These are phyloP conservation scores for Bubo bubo DNA, from an alignment of 2,113 vertebrate genomes.

Conservation along the genomic window DNA sequence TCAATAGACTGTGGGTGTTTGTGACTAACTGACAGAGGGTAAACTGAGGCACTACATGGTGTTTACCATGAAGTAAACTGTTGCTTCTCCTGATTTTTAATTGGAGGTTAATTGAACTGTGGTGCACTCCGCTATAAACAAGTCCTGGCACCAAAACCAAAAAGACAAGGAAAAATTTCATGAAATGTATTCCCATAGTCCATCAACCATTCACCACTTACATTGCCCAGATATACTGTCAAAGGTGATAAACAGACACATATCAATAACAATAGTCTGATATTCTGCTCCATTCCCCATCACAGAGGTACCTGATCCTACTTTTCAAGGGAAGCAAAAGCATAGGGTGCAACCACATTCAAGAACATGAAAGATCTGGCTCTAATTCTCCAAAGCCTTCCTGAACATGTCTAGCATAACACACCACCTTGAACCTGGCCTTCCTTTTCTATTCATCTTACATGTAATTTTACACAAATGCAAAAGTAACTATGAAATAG, in stretches of 20 bases:
- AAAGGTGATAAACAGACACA: neutral
- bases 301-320: neutral
- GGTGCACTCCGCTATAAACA: neutral
- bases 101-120: neutral
- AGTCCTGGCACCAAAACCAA: neutral
- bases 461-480: neutral
- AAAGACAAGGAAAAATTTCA: neutral
- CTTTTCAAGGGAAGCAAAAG: neutral
- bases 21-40: neutral
- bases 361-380: neutral
- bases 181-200: neutral
- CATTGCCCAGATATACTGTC: neutral
- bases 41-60: neutral
- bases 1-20: neutral
- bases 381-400: neutral
- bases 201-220: neutral
- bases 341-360: fast-evolving
- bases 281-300: neutral
- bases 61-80: neutral
- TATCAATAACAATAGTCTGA: neutral
- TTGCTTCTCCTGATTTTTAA: constrained; percentile 18
- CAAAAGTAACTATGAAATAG: neutral
- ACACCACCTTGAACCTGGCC: neutral
- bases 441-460: neutral
- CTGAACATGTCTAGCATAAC: neutral